Evolutionary conservation across 1,140 invertebrate species (phyloP).

Genomic region (Caenorhabditis remanei): DNA sequence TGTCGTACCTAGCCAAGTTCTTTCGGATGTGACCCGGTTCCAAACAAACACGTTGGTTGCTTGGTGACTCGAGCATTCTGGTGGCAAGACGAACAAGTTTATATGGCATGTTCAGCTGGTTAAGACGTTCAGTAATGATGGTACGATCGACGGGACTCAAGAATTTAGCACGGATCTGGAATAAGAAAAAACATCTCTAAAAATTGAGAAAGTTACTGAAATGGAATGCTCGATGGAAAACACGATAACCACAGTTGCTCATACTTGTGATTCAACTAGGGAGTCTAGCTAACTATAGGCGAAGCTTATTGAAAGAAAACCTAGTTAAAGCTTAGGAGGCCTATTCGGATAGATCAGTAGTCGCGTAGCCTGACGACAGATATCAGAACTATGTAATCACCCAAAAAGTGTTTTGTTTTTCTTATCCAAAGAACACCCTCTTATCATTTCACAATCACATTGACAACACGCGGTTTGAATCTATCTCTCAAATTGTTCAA

Average conservation of each 20-base stretch:
- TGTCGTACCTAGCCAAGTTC: neutral
- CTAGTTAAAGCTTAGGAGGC: too few species aligned
- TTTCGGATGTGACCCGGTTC: neutral
- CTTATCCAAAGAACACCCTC: slow-evolving; percentile 18
- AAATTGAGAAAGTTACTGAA: too few species aligned
- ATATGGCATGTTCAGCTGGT: slow-evolving; percentile 28
- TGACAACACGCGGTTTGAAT: slow-evolving; percentile 27
- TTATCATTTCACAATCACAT: slow-evolving; percentile 1
- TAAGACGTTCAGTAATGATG: slow-evolving; percentile 29
- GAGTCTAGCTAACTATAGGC: too few species aligned
- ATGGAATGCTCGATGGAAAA: too few species aligned
- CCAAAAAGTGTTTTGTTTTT: neutral
- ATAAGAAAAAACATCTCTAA: neutral
- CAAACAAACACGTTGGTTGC: slow-evolving; percentile 24
- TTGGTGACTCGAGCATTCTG: slow-evolving; percentile 28
- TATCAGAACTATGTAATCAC: neutral
- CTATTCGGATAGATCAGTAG: too few species aligned
- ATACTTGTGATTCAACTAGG: too few species aligned
- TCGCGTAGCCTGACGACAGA: too few species aligned
- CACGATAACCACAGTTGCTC: too few species aligned
- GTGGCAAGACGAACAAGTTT: slow-evolving; percentile 37
- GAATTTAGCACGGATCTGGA: slow-evolving; percentile 29
- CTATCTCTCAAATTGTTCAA: slow-evolving; percentile 40
- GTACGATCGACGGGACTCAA: slow-evolving; percentile 31
- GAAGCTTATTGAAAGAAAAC: too few species aligned